These are phyloP conservation scores for Cyrtonyx montezumae DNA, from an alignment of 2,113 vertebrate genomes.

Conservation along the genomic window DNA sequence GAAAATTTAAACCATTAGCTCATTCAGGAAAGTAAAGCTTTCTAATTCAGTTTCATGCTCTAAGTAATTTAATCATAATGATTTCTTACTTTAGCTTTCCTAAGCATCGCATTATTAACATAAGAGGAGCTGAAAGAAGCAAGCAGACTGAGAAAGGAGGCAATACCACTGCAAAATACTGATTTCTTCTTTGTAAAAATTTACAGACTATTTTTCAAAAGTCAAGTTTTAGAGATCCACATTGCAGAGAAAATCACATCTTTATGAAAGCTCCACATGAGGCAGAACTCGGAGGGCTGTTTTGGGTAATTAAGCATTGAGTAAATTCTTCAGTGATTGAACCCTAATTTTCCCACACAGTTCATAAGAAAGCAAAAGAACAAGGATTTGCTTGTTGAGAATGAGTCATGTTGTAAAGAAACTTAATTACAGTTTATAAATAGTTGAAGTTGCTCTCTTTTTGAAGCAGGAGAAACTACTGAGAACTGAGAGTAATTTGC, in stretches of 20 bases:
- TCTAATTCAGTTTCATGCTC: slow-evolving; percentile 51
- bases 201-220: slow-evolving; percentile 21
- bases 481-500: slow-evolving; percentile 18
- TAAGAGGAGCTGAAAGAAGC: not conserved
- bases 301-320: slow-evolving; percentile 63
- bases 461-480: slow-evolving; percentile 39
- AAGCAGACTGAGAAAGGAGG: not conserved
- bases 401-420: slow-evolving; percentile 68
- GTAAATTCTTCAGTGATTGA: slow-evolving; percentile 60
- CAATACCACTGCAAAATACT: not conserved
- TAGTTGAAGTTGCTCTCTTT: slow-evolving; percentile 69
- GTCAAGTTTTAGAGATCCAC: slow-evolving; percentile 34
- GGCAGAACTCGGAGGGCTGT: slow-evolving; percentile 40
- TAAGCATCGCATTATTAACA: slow-evolving; percentile 19
- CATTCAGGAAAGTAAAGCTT: slow-evolving; percentile 64
- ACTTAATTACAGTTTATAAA: slow-evolving; percentile 72
- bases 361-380: slow-evolving; percentile 64
- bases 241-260: not conserved
- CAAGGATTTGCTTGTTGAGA: slow-evolving; percentile 63
- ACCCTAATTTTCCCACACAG: slow-evolving; percentile 69
- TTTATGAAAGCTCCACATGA: slow-evolving; percentile 53
- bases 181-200: slow-evolving; percentile 12
- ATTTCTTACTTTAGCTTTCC: slow-evolving; percentile 35
- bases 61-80: slow-evolving; percentile 42
- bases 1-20: slow-evolving; percentile 68